Evolutionary conservation across 2,888 invertebrate species (phyloP), one percentile per base, ranked within the genome.

Genomic region (Alcis repandata): DNA sequence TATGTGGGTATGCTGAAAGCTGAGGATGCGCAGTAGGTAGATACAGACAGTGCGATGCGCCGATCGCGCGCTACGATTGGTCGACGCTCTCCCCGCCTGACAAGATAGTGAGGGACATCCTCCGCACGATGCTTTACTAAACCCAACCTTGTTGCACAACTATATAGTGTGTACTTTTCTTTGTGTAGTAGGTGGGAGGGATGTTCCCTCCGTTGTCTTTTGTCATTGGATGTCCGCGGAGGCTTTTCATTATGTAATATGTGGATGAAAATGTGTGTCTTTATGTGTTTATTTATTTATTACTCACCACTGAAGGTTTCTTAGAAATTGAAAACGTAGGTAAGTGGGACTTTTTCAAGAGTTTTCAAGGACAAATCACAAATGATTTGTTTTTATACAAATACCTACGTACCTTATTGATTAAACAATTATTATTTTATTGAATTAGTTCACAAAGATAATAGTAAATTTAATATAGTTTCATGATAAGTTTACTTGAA

Each of bases 61-160:
- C 87, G 74, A 64, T 59, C 75, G 80, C 79, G 87, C 83, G 67
- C 69, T 72, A 77, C 80, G 71, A 93, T 93, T 93, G 93, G 93
- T 84, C 77, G 88, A 76, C 81, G 83, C 87, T 88, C 88, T 91
- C 92, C 92, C 89, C 92, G 90, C 88, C 84, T 88, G 92, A 92
- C 92, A 93, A 92, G 92, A 92, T 92, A 92, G 89, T 85, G 84
- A 84, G 89, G 89, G 88, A 78, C 92, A 92, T 92, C 92, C 91
- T 90, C 88, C 87, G 79, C 70, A 56, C 64, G 41, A 45, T 63
- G 81, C 68, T 66, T 64, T 54, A 69, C 78, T 61, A 80, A 71
- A 79, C 49, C 65, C 54, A 19, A 69, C 81, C 77, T 63, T 87
- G 77, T 66, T 2, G 0, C 1, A 0, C 13, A 0, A 61, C 0